These are phyloP conservation scores for Panthera leo DNA, from an alignment of 2,113 vertebrate genomes.

Conservation along the genomic window DNA sequence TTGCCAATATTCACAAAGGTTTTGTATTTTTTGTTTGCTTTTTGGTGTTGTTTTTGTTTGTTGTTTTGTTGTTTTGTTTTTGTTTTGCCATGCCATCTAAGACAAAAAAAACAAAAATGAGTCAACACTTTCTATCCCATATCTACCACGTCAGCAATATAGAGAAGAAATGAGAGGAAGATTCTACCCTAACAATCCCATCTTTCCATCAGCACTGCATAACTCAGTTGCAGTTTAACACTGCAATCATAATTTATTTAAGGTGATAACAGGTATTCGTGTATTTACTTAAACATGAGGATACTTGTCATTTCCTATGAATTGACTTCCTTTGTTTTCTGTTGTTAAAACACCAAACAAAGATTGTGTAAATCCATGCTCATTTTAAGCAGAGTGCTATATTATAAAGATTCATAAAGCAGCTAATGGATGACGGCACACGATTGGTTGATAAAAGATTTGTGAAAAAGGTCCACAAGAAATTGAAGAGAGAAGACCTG, in stretches of 20 bases:
- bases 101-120: neutral
- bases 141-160: neutral
- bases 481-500: neutral
- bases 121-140: neutral
- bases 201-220: neutral
- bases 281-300: neutral
- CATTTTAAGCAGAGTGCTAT: neutral
- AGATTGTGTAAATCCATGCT: neutral
- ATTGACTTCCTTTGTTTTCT: neutral
- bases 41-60: neutral
- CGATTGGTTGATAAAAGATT: neutral
- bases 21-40: neutral
- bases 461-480: neutral
- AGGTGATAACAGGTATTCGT: neutral
- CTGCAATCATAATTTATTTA: neutral
- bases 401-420: neutral
- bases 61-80: neutral
- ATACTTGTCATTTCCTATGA: neutral
- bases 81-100: neutral
- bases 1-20: neutral
- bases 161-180: neutral
- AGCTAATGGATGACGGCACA: neutral
- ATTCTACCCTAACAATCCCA: neutral
- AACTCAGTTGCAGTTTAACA: neutral
- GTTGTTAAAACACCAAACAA: neutral